Evolutionary conservation across 2,888 invertebrate genomes (phyloP).

Genomic region (Hipparchia sbordonii): DNA sequence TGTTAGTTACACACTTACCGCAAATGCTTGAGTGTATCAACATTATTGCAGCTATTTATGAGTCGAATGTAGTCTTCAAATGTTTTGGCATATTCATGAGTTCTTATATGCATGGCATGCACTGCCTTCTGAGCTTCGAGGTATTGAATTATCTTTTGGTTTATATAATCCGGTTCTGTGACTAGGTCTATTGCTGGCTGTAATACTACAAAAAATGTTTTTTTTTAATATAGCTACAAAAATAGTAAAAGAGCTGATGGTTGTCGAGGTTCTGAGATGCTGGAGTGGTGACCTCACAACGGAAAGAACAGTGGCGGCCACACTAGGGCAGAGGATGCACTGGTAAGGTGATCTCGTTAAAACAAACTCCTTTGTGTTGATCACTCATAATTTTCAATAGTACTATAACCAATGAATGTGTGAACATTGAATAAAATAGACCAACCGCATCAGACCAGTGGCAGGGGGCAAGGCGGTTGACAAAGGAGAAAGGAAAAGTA

Average conservation of each 20-base stretch:
- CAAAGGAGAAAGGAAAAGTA: too few relatives aligned
- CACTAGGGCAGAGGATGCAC: too few relatives aligned
- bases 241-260: background rate
- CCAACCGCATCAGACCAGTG: too few relatives aligned
- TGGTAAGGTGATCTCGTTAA: too few relatives aligned
- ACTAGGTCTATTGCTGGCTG: slow-evolving; percentile 92
- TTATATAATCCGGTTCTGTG: slow-evolving; percentile 96
- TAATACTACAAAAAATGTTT: slow-evolving; percentile 82
- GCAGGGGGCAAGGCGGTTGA: too few relatives aligned
- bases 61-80: slow-evolving; percentile 94
- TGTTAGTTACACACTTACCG: slow-evolving; percentile 74
- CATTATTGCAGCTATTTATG: slow-evolving; percentile 90
- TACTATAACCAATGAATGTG: too few relatives aligned
- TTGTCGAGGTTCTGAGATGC: too few relatives aligned
- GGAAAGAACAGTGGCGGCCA: too few relatives aligned
- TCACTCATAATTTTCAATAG: too few relatives aligned
- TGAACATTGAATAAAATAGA: too few relatives aligned
- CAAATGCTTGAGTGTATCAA: slow-evolving; percentile 92
- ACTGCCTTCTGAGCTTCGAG: slow-evolving; percentile 91
- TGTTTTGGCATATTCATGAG: slow-evolving; percentile 93
- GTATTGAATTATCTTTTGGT: slow-evolving; percentile 92
- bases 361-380: too few relatives aligned
- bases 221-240: background rate
- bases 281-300: too few relatives aligned
- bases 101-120: slow-evolving; percentile 89